A percentile compares a stretch with the other conserved stretches of the same genome.
Evolutionary conservation across 1,140 invertebrate genomes (phyloP).

Genomic region (Macrosteles quadrilineatus): DNA sequence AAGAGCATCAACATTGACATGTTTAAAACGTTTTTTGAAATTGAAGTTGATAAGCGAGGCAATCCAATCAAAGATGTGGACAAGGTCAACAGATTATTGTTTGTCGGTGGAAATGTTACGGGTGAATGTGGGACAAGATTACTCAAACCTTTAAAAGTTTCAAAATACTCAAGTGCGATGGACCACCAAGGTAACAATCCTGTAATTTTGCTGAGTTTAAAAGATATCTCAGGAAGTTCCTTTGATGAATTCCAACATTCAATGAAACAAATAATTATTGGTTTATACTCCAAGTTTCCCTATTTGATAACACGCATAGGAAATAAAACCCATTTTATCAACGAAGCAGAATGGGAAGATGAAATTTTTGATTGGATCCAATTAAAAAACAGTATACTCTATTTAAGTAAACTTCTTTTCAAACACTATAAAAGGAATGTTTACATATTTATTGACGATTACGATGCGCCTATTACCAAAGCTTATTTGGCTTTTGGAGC

Average conservation of each 20-base stretch:
- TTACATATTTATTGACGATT: conserved; percentile 6
- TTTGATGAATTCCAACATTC: background rate
- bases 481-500: background rate
- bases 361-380: background rate
- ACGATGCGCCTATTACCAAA: background rate
- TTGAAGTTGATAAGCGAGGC: background rate
- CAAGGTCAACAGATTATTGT: background rate
- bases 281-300: background rate
- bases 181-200: conserved; percentile 5
- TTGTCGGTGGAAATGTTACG: background rate
- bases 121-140: background rate
- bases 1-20: background rate
- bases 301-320: background rate
- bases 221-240: background rate
- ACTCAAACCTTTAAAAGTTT: background rate
- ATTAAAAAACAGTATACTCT: background rate
- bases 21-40: conserved; percentile 2
- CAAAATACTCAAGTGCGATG: background rate
- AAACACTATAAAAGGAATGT: background rate
- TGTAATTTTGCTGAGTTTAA: background rate
- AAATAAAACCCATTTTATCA: background rate
- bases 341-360: too few relatives aligned
- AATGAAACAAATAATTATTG: background rate
- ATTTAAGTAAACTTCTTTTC: conserved; percentile 1
- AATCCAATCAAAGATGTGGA: background rate